Conservation (phyloP, 2,113 vertebrate genomes). For the Mirza zaza region DNA sequence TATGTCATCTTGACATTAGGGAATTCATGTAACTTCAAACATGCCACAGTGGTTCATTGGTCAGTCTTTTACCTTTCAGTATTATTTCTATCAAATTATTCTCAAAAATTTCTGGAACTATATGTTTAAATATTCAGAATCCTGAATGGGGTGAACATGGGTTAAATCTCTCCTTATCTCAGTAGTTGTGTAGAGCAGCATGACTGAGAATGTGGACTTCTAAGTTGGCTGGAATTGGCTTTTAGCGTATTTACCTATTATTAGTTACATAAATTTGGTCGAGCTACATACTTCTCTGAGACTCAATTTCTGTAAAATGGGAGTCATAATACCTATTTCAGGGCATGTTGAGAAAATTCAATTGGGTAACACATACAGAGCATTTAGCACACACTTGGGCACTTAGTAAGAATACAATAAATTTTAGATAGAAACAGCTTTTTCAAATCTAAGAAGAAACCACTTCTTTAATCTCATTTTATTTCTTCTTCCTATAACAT, state of each 20-base stretch:
- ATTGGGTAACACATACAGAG: not conserved
- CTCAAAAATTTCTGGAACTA: not conserved
- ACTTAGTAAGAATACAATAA: not conserved
- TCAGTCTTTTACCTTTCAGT: not conserved
- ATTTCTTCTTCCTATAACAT: not conserved
- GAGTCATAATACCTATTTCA: not conserved
- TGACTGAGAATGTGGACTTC: not conserved
- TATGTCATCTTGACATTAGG: not conserved
- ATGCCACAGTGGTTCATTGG: not conserved
- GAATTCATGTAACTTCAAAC: not conserved
- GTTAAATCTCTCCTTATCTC: not conserved
- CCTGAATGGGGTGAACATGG: not conserved
- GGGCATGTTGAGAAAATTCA: not conserved
- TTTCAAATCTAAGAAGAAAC: not conserved
- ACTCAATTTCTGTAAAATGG: slow-evolving; percentile 8
- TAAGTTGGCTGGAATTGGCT: not conserved
- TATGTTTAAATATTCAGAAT: not conserved
- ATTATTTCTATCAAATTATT: not conserved
- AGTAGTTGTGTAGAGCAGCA: not conserved
- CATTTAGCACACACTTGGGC: not conserved
- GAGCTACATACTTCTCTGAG: not conserved
- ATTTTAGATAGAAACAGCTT: not conserved
- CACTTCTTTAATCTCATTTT: not conserved
- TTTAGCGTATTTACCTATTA: not conserved
- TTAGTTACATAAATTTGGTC: not conserved